phyloP scores from a whole-genome alignment of 2,113 vertebrate genomes.

The Nycticorax nycticorax region DNA sequence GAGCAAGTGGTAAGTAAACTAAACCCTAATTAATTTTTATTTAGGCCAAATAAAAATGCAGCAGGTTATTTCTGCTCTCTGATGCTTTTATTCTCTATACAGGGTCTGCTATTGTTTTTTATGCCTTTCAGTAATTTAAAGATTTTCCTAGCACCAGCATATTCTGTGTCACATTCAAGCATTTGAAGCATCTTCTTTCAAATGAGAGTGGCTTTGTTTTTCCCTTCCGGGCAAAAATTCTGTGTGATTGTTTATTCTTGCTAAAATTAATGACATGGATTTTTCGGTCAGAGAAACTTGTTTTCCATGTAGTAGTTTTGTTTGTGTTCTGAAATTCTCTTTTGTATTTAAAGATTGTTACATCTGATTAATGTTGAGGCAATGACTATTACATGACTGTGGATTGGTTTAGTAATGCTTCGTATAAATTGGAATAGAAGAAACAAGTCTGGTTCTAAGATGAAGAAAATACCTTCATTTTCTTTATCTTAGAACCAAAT shows the following conservation, averaged over 20 bases:
- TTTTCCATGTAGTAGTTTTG: not conserved
- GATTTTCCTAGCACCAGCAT: not conserved
- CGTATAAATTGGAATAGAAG: not conserved
- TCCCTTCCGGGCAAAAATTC: not conserved
- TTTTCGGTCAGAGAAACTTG: not conserved
- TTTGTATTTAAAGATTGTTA: not conserved
- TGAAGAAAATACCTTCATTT: not conserved
- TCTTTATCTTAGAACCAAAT: not conserved
- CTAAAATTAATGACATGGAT: not conserved
- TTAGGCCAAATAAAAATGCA: not conserved
- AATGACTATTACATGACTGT: not conserved
- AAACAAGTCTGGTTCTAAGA: too few relatives aligned
- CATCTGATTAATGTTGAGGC: not conserved
- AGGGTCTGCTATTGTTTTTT: not conserved
- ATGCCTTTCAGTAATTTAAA: not conserved
- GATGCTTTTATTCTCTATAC: not conserved
- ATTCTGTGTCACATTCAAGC: not conserved
- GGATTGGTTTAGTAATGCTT: not conserved
- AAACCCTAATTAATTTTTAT: not conserved
- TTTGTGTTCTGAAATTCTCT: not conserved
- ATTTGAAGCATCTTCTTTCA: not conserved
- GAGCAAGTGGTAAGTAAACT: constrained; percentile 86
- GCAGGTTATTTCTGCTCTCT: not conserved
- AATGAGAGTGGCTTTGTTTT: not conserved
- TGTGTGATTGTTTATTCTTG: not conserved